These are phyloP conservation scores for Microtus montanus DNA, from an alignment of 2,113 vertebrate genomes.

Conservation along the genomic window DNA sequence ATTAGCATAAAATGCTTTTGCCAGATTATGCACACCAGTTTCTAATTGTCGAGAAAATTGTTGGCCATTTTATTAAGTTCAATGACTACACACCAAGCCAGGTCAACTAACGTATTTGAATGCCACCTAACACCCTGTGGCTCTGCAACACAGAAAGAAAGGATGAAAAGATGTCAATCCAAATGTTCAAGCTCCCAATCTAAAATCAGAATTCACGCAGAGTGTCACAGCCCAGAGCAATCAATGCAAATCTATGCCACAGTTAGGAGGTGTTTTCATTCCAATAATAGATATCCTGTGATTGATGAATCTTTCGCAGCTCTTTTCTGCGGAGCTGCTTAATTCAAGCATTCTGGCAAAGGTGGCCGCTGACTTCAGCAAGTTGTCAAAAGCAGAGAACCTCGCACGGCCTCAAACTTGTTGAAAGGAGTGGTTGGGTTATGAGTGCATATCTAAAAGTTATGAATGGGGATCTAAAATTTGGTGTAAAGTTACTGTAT, in stretches of 20 bases:
- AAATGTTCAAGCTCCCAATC: background rate
- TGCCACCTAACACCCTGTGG: background rate
- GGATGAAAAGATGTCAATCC: constrained; percentile 23
- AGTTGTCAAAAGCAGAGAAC: constrained; percentile 13
- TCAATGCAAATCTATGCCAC: constrained; percentile 80
- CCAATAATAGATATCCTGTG: constrained; percentile 81
- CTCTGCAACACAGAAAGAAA: constrained; percentile 9
- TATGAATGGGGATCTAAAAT: constrained; percentile 55
- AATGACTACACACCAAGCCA: background rate
- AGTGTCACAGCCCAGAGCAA: constrained; percentile 64
- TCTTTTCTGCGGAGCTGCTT: constrained; percentile 79
- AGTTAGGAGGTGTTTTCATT: constrained; percentile 79
- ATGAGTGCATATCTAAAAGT: constrained; percentile 34
- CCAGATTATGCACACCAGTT: background rate
- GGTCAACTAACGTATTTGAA: background rate
- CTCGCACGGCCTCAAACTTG: constrained; percentile 41
- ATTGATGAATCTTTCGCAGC: constrained; percentile 82
- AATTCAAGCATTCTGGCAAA: constrained; percentile 77
- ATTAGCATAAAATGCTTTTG: background rate
- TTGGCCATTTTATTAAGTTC: background rate
- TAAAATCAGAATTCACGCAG: constrained; percentile 22
- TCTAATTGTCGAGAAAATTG: background rate
- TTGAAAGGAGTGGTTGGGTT: constrained; percentile 57
- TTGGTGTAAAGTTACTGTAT: constrained; percentile 65
- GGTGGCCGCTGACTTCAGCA: constrained; percentile 65